Conservation (phyloP, 2,113 vertebrate species). For the Tricholaema leucomelas region DNA sequence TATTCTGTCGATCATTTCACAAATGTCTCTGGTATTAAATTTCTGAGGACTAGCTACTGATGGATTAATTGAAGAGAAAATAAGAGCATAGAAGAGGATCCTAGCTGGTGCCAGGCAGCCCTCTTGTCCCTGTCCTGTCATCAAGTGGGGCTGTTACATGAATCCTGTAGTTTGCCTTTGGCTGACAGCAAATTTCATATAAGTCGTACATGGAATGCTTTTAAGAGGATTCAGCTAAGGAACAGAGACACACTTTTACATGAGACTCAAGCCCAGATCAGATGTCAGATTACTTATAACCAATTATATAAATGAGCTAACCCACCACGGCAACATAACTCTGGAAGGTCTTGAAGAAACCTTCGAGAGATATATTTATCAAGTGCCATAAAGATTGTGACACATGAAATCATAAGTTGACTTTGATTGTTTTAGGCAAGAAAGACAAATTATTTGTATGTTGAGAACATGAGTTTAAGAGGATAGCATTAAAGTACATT, state of each 20-base stretch:
- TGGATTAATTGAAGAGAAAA: constrained; percentile 38
- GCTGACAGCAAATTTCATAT: neutral
- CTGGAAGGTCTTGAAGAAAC: neutral
- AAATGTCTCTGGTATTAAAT: neutral
- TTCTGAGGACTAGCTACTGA: neutral
- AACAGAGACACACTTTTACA: neutral
- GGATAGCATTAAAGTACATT: neutral
- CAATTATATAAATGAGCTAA: neutral
- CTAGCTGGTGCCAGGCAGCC: constrained; percentile 10
- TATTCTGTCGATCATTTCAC: neutral
- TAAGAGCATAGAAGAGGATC: neutral
- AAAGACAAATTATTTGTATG: neutral
- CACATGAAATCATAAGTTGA: neutral
- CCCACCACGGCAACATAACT: neutral
- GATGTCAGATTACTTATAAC: neutral
- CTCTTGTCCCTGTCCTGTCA: neutral
- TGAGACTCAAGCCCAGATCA: neutral
- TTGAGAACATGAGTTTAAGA: neutral
- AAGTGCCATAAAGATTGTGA: neutral
- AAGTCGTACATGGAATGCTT: neutral
- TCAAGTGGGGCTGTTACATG: neutral
- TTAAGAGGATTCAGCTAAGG: constrained; percentile 36
- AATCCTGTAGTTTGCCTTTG: neutral
- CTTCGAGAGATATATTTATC: neutral
- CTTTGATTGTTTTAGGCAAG: neutral